Percentiles rank a stretch among this genome's conserved stretches.
Evolutionary conservation across 2,888 invertebrate species (phyloP).

Genomic region (Drosophila kokeensis): DNA sequence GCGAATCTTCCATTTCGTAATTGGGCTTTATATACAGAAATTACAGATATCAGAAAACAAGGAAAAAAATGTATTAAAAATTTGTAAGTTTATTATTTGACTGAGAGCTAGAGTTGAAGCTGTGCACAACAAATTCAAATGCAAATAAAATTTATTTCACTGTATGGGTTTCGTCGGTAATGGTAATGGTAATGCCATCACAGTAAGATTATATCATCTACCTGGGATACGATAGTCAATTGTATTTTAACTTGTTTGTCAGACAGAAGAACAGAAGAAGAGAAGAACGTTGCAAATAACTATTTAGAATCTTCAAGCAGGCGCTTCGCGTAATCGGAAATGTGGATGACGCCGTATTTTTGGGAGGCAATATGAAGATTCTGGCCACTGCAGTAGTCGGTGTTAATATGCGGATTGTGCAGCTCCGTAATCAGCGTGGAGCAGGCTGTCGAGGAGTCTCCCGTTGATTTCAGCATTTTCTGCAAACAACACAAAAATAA

Average conservation of each 20-base stretch:
- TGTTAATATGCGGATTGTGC: slow-evolving; percentile 87
- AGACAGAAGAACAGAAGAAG: neutral
- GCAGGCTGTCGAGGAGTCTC: slow-evolving; percentile 87
- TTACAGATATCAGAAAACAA: too few relatives aligned
- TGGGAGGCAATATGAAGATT: slow-evolving; percentile 86
- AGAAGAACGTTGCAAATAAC: too few relatives aligned
- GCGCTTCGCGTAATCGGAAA: slow-evolving; percentile 75
- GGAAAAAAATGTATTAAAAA: too few relatives aligned
- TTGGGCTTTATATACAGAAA: too few relatives aligned
- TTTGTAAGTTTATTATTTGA: too few relatives aligned
- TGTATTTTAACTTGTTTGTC: neutral
- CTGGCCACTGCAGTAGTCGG: slow-evolving; percentile 85
- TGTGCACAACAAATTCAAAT: too few relatives aligned
- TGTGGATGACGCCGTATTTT: slow-evolving; percentile 81
- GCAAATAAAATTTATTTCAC: neutral
- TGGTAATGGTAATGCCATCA: neutral
- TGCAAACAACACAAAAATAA: slow-evolving; percentile 25
- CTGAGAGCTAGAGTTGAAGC: too few relatives aligned
- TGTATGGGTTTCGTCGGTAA: neutral
- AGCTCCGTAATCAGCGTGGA: slow-evolving; percentile 87
- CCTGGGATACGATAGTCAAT: neutral
- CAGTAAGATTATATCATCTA: neutral
- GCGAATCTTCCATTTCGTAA: too few relatives aligned
- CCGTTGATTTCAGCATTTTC: slow-evolving; percentile 84
- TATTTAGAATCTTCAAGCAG: slow-evolving; percentile 6